Evolutionary conservation across 2,797 vertebrate species (phyloP).

Genomic region (Gouania willdenowi): DNA sequence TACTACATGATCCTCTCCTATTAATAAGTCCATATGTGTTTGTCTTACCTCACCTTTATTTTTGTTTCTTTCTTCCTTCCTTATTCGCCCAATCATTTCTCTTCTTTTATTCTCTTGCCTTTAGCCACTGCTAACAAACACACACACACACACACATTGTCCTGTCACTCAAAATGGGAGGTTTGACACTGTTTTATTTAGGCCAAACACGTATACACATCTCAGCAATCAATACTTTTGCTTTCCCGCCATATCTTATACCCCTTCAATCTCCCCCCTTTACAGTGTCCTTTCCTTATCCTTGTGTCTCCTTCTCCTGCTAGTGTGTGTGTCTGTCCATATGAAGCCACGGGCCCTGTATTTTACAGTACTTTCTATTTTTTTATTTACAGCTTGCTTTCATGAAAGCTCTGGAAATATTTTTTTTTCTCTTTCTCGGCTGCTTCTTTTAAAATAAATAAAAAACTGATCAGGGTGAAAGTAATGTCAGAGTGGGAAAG

Average conservation of each 20-base stretch:
- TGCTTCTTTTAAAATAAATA: too few relatives aligned
- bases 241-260: slow-evolving; percentile 61
- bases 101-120: background rate
- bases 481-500: slow-evolving; percentile 53
- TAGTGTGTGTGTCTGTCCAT: too few relatives aligned
- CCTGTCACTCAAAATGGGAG: slow-evolving; percentile 61
- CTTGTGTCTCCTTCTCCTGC: slow-evolving; percentile 10
- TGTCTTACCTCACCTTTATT: slow-evolving; percentile 42
- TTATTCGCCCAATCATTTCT: slow-evolving; percentile 27
- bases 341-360: background rate
- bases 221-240: slow-evolving; percentile 70
- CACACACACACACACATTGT: slow-evolving; percentile 3
- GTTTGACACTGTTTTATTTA: slow-evolving; percentile 66
- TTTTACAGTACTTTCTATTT: slow-evolving; percentile 22
- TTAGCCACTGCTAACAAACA: background rate
- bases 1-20: slow-evolving; percentile 39
- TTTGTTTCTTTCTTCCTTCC: slow-evolving; percentile 28
- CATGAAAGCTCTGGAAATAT: slow-evolving; percentile 18
- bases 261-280: slow-evolving; percentile 21
- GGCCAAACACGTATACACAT: slow-evolving; percentile 72
- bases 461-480: slow-evolving; percentile 69
- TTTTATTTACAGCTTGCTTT: slow-evolving; percentile 16
- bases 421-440: too few relatives aligned
- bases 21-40: slow-evolving; percentile 50
- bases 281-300: slow-evolving; percentile 20